phyloP scores from a whole-genome alignment of 1,140 invertebrate species.

The Chelonus insularis region DNA sequence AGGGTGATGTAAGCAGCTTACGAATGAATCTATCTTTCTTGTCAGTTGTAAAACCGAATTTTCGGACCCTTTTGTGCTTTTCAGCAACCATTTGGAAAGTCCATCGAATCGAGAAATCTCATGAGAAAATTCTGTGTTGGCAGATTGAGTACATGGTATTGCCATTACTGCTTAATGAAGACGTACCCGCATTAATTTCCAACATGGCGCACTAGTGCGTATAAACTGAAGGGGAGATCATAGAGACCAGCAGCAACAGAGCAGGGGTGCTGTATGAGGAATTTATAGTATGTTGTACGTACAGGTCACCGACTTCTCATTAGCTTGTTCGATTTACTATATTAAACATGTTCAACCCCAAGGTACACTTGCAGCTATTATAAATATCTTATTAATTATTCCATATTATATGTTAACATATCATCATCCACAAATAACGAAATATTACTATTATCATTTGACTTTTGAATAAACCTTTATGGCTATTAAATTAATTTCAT shows the following conservation, averaged over 20 bases:
- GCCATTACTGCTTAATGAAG: slow-evolving; percentile 34
- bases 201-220: slow-evolving; percentile 19
- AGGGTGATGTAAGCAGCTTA: slow-evolving; percentile 33
- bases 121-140: slow-evolving; percentile 23
- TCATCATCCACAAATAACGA: no score
- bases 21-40: slow-evolving; percentile 25
- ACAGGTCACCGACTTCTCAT: slow-evolving; percentile 29
- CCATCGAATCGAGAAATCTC: slow-evolving; percentile 18
- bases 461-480: no score
- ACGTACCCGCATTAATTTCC: slow-evolving; percentile 32
- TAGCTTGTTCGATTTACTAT: slow-evolving; percentile 30
- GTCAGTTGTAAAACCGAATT: neutral
- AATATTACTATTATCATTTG: no score
- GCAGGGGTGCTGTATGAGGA: slow-evolving; percentile 11
- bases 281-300: slow-evolving; percentile 21
- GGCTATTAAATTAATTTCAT: no score
- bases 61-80: slow-evolving; percentile 9
- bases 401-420: neutral
- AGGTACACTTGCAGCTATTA: neutral
- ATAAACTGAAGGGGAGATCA: slow-evolving; percentile 11
- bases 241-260: neutral
- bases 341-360: slow-evolving; percentile 1
- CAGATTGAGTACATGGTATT: slow-evolving; percentile 23
- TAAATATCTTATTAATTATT: neutral
- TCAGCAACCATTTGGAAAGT: slow-evolving; percentile 4